Percentiles rank a stretch among this genome's conserved stretches.
phyloP scores from a whole-genome alignment of 2,113 vertebrate genomes.

The Spea multiplicata region DNA sequence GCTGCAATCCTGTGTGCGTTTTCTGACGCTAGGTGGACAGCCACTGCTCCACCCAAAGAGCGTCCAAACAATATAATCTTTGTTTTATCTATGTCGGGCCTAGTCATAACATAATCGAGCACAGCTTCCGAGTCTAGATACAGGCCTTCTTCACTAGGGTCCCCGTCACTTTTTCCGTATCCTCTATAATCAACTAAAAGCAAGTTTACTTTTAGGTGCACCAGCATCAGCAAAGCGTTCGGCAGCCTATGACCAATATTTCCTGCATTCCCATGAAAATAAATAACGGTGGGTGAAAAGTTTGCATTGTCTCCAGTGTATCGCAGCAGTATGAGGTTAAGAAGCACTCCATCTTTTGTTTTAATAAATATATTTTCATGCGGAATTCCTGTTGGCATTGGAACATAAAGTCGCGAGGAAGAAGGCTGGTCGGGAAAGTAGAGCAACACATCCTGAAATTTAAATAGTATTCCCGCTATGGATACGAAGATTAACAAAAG shows the following conservation, averaged over 20 bases:
- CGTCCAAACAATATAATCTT: slow-evolving; percentile 95
- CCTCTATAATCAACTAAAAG: slow-evolving; percentile 94
- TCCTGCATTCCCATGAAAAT: slow-evolving; percentile 96
- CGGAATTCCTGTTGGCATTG: slow-evolving; percentile 93
- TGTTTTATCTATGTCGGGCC: slow-evolving; percentile 96
- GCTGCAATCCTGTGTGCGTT: slow-evolving; percentile 94
- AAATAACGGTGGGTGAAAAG: slow-evolving; percentile 87
- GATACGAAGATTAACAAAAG: slow-evolving; percentile 87
- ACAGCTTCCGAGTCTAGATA: slow-evolving; percentile 92
- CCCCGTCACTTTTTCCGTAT: slow-evolving; percentile 95
- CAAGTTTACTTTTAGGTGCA: slow-evolving; percentile 95
- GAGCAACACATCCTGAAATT: slow-evolving; percentile 95
- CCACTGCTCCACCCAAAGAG: slow-evolving; percentile 94
- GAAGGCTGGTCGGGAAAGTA: slow-evolving; percentile 98
- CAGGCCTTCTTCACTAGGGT: slow-evolving; percentile 90
- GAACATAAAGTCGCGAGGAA: slow-evolving; percentile 94
- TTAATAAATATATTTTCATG: slow-evolving; percentile 92
- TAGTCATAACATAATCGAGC: slow-evolving; percentile 92
- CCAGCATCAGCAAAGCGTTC: slow-evolving; percentile 94
- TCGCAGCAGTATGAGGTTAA: slow-evolving; percentile 91
- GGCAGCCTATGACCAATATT: slow-evolving; percentile 95
- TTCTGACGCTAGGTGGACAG: slow-evolving; percentile 88
- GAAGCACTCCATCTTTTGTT: slow-evolving; percentile 93
- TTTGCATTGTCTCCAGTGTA: slow-evolving; percentile 85
- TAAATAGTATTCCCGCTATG: slow-evolving; percentile 92